phyloP scores from a whole-genome alignment of 2,888 invertebrate genomes.

The Spodoptera littoralis region DNA sequence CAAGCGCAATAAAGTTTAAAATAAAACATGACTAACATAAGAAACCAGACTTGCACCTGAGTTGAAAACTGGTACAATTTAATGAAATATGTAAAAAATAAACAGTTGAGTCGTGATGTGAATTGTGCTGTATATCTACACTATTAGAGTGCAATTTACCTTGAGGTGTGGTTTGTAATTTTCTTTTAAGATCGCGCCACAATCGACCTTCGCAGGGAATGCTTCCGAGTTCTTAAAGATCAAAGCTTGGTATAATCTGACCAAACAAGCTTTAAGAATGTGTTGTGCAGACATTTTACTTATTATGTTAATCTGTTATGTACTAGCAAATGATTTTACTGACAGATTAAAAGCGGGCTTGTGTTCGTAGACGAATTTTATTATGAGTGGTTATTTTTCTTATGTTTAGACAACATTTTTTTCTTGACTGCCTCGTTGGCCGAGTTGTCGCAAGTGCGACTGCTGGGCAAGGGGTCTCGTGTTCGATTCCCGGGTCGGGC shows the following conservation, averaged over 20 bases:
- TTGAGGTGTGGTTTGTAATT: constrained; percentile 32
- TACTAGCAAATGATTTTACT: constrained; percentile 1
- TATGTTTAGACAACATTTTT: no score
- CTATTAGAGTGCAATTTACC: constrained; percentile 40
- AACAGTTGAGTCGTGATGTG: not conserved
- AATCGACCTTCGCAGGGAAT: constrained; percentile 69
- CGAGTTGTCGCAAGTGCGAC: no score
- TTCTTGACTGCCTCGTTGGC: no score
- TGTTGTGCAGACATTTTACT: constrained; percentile 26
- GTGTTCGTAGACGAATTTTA: no score
- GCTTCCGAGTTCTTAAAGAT: constrained; percentile 72
- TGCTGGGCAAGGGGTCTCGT: no score
- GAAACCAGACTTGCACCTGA: constrained; percentile 46
- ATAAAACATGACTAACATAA: constrained; percentile 1
- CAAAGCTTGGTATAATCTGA: constrained; percentile 55
- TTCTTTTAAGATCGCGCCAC: constrained; percentile 47
- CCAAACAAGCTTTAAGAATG: constrained; percentile 36
- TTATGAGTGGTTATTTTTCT: no score
- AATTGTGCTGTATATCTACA: constrained; percentile 18
- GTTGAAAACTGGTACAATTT: constrained; percentile 56
- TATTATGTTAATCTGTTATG: not conserved
- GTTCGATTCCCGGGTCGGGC: no score
- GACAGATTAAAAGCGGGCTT: not conserved
- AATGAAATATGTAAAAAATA: constrained; percentile 48
- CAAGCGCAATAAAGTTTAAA: constrained; percentile 37